phyloP scores from a whole-genome alignment of 2,888 invertebrate genomes.

The Stictocephala bisonia region DNA sequence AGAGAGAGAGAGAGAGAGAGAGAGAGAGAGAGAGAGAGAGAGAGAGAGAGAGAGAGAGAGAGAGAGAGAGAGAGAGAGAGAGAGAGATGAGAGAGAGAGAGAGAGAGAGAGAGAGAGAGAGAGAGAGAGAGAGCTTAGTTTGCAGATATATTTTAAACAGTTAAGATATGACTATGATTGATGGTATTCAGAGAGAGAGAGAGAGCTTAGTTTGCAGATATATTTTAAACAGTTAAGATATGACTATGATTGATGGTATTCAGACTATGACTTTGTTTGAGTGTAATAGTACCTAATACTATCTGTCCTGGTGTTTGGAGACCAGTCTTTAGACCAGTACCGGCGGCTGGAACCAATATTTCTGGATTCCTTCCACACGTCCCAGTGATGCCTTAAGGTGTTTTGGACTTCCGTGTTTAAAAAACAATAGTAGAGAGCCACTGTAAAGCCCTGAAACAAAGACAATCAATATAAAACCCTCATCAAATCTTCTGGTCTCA shows the following conservation, averaged over 20 bases:
- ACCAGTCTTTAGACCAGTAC: slow-evolving; percentile 83
- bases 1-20: background rate
- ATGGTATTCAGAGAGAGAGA: too few relatives aligned
- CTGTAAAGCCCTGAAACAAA: slow-evolving; percentile 89
- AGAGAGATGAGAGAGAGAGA: too few relatives aligned
- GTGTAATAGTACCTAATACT: slow-evolving; percentile 63
- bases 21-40: background rate
- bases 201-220: too few relatives aligned
- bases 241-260: too few relatives aligned
- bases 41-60: background rate
- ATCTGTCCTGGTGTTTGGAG: slow-evolving; percentile 65
- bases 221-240: too few relatives aligned
- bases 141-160: too few relatives aligned
- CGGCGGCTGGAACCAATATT: slow-evolving; percentile 70
- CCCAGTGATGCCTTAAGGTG: slow-evolving; percentile 83
- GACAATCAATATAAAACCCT: too few relatives aligned
- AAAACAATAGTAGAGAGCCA: slow-evolving; percentile 93
- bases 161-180: too few relatives aligned
- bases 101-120: too few relatives aligned
- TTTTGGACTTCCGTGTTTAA: slow-evolving; percentile 92
- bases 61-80: background rate
- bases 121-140: too few relatives aligned
- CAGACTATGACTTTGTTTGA: too few relatives aligned
- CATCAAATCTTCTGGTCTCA: too few relatives aligned
- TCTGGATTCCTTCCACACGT: slow-evolving; percentile 79